Percentiles rank a stretch among this genome's conserved stretches.
phyloP scores from a whole-genome alignment of 2,113 vertebrate species.

The Diadophis punctatus region DNA sequence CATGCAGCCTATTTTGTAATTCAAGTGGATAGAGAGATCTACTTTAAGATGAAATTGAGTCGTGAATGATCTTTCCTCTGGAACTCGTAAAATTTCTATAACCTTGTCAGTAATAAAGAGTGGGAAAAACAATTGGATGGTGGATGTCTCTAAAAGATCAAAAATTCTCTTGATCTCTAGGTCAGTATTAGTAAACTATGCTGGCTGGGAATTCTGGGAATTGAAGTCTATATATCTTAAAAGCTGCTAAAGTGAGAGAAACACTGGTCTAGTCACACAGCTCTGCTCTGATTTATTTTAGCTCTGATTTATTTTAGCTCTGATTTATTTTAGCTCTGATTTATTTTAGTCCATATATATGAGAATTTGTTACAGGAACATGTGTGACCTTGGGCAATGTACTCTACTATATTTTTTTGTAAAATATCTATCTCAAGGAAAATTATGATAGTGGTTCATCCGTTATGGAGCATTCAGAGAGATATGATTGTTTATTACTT shows the following conservation, averaged over 20 bases:
- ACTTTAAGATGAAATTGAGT: neutral
- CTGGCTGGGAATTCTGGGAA: neutral
- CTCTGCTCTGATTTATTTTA: neutral
- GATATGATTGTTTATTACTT: neutral
- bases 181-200: neutral
- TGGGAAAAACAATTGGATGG: neutral
- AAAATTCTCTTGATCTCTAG: neutral
- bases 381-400: neutral
- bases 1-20: neutral
- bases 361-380: neutral
- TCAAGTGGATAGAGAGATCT: neutral
- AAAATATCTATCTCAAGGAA: neutral
- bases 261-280: neutral
- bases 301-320: neutral
- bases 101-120: neutral
- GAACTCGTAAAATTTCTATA: neutral
- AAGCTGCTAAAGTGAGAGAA: neutral
- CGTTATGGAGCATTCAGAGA: neutral
- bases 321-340: neutral
- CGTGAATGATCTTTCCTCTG: neutral
- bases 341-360: neutral
- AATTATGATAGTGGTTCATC: neutral
- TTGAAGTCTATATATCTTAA: neutral
- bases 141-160: neutral
- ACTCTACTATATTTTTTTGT: neutral